phyloP scores from a whole-genome alignment of 2,888 invertebrate genomes.

The Ophion ellenae region DNA sequence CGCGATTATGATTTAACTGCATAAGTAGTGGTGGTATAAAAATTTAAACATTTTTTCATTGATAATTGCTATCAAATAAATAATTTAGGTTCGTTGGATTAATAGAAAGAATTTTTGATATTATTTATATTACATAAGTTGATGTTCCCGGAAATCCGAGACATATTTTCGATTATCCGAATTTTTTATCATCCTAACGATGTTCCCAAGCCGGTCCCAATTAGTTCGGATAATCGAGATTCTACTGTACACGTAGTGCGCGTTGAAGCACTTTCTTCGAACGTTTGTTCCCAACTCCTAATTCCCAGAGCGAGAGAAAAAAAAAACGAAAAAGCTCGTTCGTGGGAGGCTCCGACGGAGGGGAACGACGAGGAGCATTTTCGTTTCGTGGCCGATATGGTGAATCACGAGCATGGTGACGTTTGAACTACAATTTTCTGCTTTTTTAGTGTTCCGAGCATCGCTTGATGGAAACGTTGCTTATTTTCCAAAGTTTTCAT shows the following conservation, averaged over 20 bases:
- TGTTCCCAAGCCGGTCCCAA: too few species aligned
- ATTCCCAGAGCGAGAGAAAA: slow-evolving; percentile 22
- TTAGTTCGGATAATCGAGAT: too few species aligned
- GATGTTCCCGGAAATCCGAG: too few species aligned
- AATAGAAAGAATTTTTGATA: too few species aligned
- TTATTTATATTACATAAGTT: too few species aligned
- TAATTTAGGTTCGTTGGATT: too few species aligned
- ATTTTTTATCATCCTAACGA: too few species aligned
- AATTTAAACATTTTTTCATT: too few species aligned
- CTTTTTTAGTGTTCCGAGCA: background rate
- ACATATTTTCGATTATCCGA: too few species aligned
- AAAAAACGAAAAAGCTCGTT: background rate
- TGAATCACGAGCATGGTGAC: slow-evolving; percentile 9
- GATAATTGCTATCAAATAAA: too few species aligned
- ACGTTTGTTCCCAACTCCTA: slow-evolving; percentile 26
- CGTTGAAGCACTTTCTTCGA: slow-evolving; percentile 40
- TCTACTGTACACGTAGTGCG: slow-evolving; percentile 1
- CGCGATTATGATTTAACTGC: too few species aligned
- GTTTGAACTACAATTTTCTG: slow-evolving; percentile 7
- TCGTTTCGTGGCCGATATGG: slow-evolving; percentile 8
- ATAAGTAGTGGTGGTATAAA: too few species aligned
- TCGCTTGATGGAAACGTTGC: background rate
- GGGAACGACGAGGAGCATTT: background rate
- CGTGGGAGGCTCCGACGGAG: background rate
- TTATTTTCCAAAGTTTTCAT: slow-evolving; percentile 1